These are phyloP conservation scores for Turdus rufiventris DNA, from an alignment of 2,113 vertebrate genomes.

Conservation along the genomic window DNA sequence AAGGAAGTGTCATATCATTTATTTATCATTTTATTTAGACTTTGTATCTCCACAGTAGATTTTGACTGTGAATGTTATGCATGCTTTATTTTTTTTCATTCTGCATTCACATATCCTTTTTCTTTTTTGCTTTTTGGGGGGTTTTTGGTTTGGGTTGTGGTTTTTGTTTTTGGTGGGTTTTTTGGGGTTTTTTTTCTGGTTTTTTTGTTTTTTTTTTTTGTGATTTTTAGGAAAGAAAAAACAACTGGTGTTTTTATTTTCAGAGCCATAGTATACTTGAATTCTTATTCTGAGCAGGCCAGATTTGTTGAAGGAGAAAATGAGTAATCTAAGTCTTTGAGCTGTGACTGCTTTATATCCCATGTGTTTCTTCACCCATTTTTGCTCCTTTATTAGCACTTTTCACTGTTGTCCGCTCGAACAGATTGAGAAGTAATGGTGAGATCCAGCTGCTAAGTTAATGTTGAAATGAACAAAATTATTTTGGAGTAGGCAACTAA, in stretches of 20 bases:
- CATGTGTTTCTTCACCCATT: background rate
- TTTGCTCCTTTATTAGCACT: conserved; percentile 47
- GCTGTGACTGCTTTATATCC: background rate
- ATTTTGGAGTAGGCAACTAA: background rate
- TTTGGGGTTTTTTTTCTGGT: no score
- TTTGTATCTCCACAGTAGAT: background rate
- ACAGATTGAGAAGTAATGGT: conserved; percentile 44
- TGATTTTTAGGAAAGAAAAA: background rate
- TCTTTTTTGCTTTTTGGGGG: background rate
- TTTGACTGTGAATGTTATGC: background rate
- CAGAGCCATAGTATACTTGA: background rate
- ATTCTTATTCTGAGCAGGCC: conserved; percentile 11
- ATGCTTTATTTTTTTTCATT: background rate
- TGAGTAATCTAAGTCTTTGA: background rate
- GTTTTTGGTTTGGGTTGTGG: no score
- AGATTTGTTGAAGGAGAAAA: conserved; percentile 41
- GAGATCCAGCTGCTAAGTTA: conserved; percentile 26
- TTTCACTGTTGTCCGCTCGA: conserved; percentile 18
- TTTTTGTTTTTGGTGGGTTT: no score
- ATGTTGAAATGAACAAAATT: background rate
- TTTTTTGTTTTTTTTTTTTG: background rate
- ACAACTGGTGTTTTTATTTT: background rate
- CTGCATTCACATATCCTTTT: background rate
- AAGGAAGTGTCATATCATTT: background rate
- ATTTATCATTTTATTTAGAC: background rate